Conservation (phyloP, 2,797 vertebrate species). For the Clarias platycephalus region DNA sequence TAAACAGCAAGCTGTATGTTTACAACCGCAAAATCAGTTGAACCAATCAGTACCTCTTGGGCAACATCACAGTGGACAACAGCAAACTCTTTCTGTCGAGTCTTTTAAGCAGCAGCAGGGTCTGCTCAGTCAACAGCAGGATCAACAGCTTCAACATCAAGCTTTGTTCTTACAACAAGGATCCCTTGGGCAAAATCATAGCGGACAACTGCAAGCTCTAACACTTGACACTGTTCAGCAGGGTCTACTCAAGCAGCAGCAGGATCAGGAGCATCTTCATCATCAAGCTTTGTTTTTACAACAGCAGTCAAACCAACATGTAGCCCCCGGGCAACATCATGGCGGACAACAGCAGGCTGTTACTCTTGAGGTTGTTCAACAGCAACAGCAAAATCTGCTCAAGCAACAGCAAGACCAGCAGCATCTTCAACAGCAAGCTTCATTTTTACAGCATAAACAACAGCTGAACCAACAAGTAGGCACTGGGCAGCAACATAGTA, state of each 20-base stretch:
- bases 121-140: constrained; percentile 55
- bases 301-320: constrained; percentile 10
- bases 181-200: constrained; percentile 43
- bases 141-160: constrained; percentile 63
- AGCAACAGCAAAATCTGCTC: constrained; percentile 59
- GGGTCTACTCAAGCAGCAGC: constrained; percentile 55
- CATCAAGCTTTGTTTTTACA: constrained; percentile 61
- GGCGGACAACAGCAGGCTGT: constrained; percentile 12
- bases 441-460: constrained; percentile 58
- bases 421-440: constrained; percentile 12
- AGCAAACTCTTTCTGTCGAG: constrained; percentile 16
- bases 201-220: constrained; percentile 33
- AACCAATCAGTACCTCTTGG: constrained; percentile 16
- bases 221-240: constrained; percentile 49
- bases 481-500: constrained; percentile 21
- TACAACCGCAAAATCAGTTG: constrained; percentile 39
- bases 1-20: constrained; percentile 59
- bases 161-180: constrained; percentile 26
- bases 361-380: constrained; percentile 44
- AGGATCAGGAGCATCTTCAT: constrained; percentile 56
- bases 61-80: constrained; percentile 33
- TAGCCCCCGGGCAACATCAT: constrained; percentile 17
- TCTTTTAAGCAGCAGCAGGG: constrained; percentile 62
- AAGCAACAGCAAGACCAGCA: constrained; percentile 21
- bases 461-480: constrained; percentile 19